Conservation (phyloP, 2,888 invertebrate species). For the Taphrorychus bicolor region DNA sequence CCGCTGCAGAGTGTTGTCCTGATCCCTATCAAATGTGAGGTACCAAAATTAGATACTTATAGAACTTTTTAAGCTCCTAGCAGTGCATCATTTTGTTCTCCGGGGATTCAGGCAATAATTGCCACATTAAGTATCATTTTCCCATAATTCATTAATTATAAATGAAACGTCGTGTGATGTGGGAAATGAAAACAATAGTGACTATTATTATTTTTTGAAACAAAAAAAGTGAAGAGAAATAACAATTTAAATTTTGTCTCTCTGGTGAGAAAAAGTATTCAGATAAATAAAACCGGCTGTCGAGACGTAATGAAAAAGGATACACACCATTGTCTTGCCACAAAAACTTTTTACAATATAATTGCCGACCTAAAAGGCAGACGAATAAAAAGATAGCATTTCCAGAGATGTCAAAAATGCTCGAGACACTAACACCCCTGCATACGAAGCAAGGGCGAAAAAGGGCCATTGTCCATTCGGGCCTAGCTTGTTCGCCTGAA, state of each 20-base stretch:
- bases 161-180: not conserved
- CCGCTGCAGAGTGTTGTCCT: no score
- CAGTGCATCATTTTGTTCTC: no score
- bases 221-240: no score
- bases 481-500: constrained; percentile 56
- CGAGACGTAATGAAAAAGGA: constrained; percentile 21
- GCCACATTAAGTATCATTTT: no score
- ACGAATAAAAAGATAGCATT: constrained; percentile 38
- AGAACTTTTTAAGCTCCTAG: no score
- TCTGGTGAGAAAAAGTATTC: not conserved
- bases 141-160: no score
- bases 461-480: constrained; percentile 51
- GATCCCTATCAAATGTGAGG: no score
- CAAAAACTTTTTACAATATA: constrained; percentile 37
- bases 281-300: constrained; percentile 17
- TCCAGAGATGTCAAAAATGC: constrained; percentile 39
- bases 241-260: no score
- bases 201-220: not conserved
- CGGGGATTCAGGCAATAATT: no score
- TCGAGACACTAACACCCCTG: constrained; percentile 39
- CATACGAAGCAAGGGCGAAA: constrained; percentile 29
- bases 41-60: no score
- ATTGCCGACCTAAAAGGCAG: constrained; percentile 31
- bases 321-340: constrained; percentile 26
- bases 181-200: not conserved